Evolutionary conservation across 2,113 vertebrate species (phyloP).

Genomic region (Psettodes erumei): DNA sequence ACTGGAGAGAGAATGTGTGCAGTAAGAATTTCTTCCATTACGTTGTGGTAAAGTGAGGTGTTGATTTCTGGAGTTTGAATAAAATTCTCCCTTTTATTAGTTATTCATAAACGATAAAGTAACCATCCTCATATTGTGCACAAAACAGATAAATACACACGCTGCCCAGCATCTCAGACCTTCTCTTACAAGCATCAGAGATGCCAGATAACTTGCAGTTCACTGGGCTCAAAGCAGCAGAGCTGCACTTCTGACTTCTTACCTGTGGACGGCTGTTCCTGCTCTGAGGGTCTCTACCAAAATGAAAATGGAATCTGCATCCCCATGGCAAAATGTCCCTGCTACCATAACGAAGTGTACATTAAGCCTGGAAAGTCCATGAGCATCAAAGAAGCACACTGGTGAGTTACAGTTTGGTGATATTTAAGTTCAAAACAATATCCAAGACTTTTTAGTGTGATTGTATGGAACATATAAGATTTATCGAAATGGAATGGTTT

Average conservation of each 20-base stretch:
- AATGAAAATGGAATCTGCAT: constrained; percentile 87
- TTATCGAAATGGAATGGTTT: neutral
- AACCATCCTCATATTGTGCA: neutral
- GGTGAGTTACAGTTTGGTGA: constrained; percentile 80
- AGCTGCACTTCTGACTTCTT: constrained; percentile 85
- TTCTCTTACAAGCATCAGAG: constrained; percentile 90
- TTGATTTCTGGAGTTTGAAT: neutral
- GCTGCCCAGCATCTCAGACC: constrained; percentile 86
- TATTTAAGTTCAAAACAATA: neutral
- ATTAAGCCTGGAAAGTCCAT: constrained; percentile 85
- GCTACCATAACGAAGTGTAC: constrained; percentile 85
- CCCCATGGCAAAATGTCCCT: constrained; percentile 86
- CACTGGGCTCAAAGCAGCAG: constrained; percentile 82
- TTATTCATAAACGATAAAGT: neutral
- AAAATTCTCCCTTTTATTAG: neutral
- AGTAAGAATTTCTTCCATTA: constrained; percentile 80
- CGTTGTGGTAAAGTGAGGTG: neutral
- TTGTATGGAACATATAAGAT: neutral
- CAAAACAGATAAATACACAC: constrained; percentile 84
- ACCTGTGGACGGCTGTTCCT: constrained; percentile 94
- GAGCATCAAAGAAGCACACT: constrained; percentile 86
- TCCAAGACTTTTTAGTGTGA: neutral
- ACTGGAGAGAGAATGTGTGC: constrained; percentile 89
- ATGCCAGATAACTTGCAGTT: constrained; percentile 91
- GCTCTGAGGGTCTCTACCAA: constrained; percentile 84